Base-by-base conservation (phyloP, 2,113 vertebrate genomes). In the Onychorhynchus coronatus region DNA sequence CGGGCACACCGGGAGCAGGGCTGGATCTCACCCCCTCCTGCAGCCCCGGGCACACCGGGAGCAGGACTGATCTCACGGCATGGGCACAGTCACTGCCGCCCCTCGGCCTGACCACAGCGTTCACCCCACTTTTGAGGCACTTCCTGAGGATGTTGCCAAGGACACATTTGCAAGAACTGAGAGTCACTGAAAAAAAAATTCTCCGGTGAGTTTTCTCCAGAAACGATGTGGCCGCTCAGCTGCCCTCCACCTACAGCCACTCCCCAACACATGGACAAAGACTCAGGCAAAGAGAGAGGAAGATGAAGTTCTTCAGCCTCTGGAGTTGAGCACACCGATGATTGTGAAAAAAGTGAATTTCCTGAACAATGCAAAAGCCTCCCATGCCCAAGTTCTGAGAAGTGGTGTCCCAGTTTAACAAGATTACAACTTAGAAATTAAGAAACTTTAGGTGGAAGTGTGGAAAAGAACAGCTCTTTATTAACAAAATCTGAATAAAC, bases 71-170 rank as follows among this genome's bases (percentile, higher is more conserved):
- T 50, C 31, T 46, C 46, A 83, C n/a, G 9, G 17, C 47, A 77
- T 5, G 2, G 2, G 1, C 44, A 44, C 12, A 61, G 28, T 19
- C 50, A 33, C 4, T 4, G 42, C 6, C 7, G 8, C 7, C 5
- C 11, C 1, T 1, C n/a, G 4, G 28, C 2, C 2, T 16, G 30
- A 52, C 23, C 1, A 3, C 20, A 37, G 55, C 11, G 14, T 10
- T 56, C 4, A 1, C 78, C 46, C 16, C 4, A 4, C 18, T 49
- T 61, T 33, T 31, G n/a, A 66, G 56, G 46, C 47, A 37, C 30
- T 56, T 88, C 23, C 65, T 31, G 35, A 78, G 27, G 15, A 22
- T 50, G 21, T 42, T 71, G 35, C 41, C 39, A 67, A 75, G 47
- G 33, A 28, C 9, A 11, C 0, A 0, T 41, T 90, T 53, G 42